phyloP scores from a whole-genome alignment of 2,113 vertebrate genomes.

The Rissa tridactyla region DNA sequence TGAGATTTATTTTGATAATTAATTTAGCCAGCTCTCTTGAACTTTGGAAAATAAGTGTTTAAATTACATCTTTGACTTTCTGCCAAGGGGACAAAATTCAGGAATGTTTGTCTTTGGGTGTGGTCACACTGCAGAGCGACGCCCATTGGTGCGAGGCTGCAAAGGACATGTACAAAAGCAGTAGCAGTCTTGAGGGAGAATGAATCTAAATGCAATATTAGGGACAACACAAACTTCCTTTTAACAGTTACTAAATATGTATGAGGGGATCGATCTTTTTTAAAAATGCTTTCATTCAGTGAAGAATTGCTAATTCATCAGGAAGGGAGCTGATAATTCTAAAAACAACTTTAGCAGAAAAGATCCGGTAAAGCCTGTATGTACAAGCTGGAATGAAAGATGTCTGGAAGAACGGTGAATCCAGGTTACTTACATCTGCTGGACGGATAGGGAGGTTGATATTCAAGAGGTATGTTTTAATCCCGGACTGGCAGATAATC shows the following conservation, averaged over 20 bases:
- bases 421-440: not conserved
- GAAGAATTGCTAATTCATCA: not conserved
- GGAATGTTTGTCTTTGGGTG: not conserved
- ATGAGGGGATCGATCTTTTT: not conserved
- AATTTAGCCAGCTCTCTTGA: not conserved
- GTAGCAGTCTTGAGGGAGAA: not conserved
- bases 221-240: not conserved
- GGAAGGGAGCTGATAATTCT: not conserved
- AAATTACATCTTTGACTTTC: not conserved
- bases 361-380: fast-evolving
- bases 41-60: not conserved
- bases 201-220: not conserved
- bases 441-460: not conserved
- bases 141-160: fast-evolving
- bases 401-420: not conserved
- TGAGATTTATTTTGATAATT: not conserved
- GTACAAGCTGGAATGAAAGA: too few species aligned
- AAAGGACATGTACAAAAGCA: not conserved
- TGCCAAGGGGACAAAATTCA: not conserved
- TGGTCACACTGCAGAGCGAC: not conserved
- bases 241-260: not conserved
- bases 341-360: not conserved
- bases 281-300: not conserved
- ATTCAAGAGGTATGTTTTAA: not conserved
- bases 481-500: not conserved